Base-by-base conservation (phyloP, 1,140 invertebrate genomes). In the Eupeodes corollae region DNA sequence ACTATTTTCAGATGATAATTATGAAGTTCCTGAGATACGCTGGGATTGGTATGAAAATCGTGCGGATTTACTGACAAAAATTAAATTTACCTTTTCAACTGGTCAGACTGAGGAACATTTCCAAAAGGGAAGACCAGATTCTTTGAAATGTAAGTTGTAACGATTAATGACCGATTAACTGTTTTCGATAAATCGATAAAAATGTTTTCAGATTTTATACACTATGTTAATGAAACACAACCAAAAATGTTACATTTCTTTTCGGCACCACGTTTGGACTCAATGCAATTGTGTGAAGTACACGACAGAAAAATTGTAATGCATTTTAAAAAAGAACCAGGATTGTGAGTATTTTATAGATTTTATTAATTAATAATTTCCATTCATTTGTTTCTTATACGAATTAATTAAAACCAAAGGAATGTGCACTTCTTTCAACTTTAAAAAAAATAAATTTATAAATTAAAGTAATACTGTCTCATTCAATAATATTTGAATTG, bases 21-120 rank as follows among this genome's bases (percentile, higher is more conserved):
- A 83, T 58, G 75, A 71, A 33, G 63, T 70, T 35, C 71, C 78
- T 8, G 56, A 76, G 9, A 57, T 75, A 3, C 70, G 70, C 52
- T 79, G 82, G 39, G 84, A 91, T 58, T 78, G 76, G 60, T 92
- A 78, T 64, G 65, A 75, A 37, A 77, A 90, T 52, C 73, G 88
- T 34, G 65, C 63, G 0, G 88, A 92, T 58, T 75, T 76, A 52
- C 71, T 90, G 54, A 51, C 70, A 2, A 73, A 75, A 50, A 69
- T 77, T 1, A 74, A 75, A 26, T 76, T 74, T 39, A 73, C 85
- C 57, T 71, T 80, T 12, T 57, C 70, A 30, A 78, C 70, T 1
- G 71, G 75, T 15, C 61, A 71, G 44, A 61, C 79, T 2, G 71
- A 70, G 5, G 88, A 91, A 67, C 74, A 68, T 42, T 91, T 88